Evolutionary conservation across 1,140 invertebrate species (phyloP).

Genomic region (Hylaeus anthracinus): DNA sequence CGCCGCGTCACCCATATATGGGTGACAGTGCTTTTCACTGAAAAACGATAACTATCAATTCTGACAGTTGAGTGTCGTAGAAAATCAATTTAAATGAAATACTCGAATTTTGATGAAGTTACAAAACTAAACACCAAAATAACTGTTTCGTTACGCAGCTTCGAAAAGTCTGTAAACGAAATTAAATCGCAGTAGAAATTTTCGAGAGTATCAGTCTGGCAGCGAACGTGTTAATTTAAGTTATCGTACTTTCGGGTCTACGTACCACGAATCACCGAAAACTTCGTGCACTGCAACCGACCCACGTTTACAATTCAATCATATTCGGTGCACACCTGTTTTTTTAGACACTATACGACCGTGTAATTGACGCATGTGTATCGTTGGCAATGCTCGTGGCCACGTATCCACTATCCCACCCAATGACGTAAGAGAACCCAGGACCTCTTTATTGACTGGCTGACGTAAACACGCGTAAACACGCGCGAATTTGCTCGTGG

Average conservation of each 20-base stretch:
- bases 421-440: constrained; percentile 30
- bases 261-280: neutral
- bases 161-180: neutral
- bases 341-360: neutral
- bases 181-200: too few species aligned
- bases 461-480: constrained; percentile 54
- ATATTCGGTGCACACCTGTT: neutral
- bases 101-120: too few species aligned
- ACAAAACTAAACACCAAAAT: too few species aligned
- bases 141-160: neutral
- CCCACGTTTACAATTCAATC: neutral
- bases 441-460: constrained; percentile 37
- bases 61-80: too few species aligned
- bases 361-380: neutral
- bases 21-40: too few species aligned
- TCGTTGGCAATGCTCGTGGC: constrained; percentile 23
- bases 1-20: too few species aligned
- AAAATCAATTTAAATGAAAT: too few species aligned
- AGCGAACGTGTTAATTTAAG: too few species aligned
- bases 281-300: neutral
- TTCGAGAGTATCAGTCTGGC: too few species aligned
- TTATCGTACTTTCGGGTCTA: neutral
- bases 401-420: neutral
- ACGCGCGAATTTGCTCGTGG: neutral
- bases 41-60: too few species aligned